Base-by-base conservation (phyloP, 2,113 vertebrate species). In the Micronycteris hirsuta region DNA sequence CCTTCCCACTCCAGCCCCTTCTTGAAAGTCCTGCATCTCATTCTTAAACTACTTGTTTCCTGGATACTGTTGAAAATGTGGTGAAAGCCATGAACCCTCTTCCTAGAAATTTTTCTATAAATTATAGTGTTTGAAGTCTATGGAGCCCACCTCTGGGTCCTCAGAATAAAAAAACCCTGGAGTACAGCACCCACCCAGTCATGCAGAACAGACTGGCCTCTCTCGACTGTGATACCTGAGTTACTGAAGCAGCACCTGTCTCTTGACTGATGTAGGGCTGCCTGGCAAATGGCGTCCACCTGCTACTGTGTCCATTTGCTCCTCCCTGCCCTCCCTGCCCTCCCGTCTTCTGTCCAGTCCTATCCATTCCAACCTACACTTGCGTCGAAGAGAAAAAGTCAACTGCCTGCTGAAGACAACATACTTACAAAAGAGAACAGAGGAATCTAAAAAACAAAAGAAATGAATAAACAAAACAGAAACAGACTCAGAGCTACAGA, bases 181-280 rank as follows among this genome's bases (percentile, higher is more conserved):
- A 52, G 24, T 41, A 41, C 9, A 68, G 22, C 54, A 33, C 52
- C 28, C 20, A 17, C 22, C 56, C 6, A 54, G 22, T 28, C 43
- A 4, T 71, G 58, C 10, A 31, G 13, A 90, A 80, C 71, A 11
- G 73, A 89, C 58, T 91, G 78, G 78, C 97, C 94, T 96, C 85
- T 93, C 73, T 45, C 0, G 8, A 33, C 81, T 49, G 26, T 93
- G 95, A 90, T 36, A 83, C 96, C 91, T 86, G 95, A 90, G 54
- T 95, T 91, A 95, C 91, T 97, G 97, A 97, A 96, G 97, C 95
- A 95, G 94, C 24, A 63, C 88, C 97, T 88, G 7, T 95, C 85
- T 91, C 93, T 16, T 95, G 96, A 91, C 96, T 97, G 96, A 97
- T 95, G 96, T 96, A 97, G 92, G 91, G 96, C 94, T 85, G 88